phyloP scores from a whole-genome alignment of 1,140 invertebrate species.

The Drosophila dunni region DNA sequence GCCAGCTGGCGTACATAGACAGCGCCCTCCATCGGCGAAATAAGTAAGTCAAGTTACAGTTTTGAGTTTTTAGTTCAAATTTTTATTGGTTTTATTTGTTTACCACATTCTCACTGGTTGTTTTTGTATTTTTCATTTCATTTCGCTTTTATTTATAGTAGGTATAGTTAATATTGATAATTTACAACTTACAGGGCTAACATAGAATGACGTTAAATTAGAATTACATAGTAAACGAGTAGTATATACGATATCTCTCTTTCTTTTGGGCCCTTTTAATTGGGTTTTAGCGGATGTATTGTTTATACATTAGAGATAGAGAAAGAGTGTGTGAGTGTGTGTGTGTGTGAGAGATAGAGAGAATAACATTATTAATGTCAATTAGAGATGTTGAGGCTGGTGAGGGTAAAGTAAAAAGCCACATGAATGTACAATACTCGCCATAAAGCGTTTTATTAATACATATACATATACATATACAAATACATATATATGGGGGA shows the following conservation, averaged over 20 bases:
- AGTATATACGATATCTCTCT: conserved; percentile 58
- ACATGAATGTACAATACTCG: conserved; percentile 68
- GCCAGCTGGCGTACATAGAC: conserved; percentile 4
- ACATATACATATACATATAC: conserved; percentile 25
- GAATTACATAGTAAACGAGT: conserved; percentile 71
- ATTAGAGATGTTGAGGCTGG: conserved; percentile 22
- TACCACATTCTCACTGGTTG: conserved; percentile 78
- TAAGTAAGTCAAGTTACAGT: neutral
- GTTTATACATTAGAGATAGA: conserved; percentile 34
- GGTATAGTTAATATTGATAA: conserved; percentile 79
- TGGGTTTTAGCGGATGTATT: conserved; percentile 9
- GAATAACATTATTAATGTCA: conserved; percentile 39
- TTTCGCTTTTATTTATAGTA: conserved; percentile 53
- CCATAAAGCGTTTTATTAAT: conserved; percentile 52
- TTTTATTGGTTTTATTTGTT: conserved; percentile 69
- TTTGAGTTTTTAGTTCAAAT: conserved; percentile 62
- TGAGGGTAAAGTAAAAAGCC: conserved; percentile 62
- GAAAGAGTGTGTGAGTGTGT: neutral
- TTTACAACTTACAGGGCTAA: conserved; percentile 78
- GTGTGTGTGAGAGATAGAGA: neutral
- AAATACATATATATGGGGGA: conserved; percentile 28
- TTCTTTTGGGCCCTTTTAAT: neutral
- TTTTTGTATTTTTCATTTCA: conserved; percentile 52
- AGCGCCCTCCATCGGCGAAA: conserved; percentile 13
- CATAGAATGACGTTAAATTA: conserved; percentile 81